Conservation (phyloP, 2,797 vertebrate genomes). For the Girardinus metallicus region DNA sequence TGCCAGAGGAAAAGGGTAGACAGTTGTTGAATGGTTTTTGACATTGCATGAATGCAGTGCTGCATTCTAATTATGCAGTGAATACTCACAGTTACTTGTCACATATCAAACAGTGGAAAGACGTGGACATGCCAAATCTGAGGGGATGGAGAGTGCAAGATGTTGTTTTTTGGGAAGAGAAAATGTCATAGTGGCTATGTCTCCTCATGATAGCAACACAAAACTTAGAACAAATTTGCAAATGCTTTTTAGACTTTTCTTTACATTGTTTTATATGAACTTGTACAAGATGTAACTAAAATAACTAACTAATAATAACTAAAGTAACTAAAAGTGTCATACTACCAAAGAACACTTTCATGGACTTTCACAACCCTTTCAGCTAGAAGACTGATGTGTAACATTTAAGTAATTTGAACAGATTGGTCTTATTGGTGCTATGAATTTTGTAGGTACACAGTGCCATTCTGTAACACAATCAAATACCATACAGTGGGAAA, state of each 20-base stretch:
- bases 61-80: constrained; percentile 3
- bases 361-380: too few species aligned
- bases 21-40: not conserved
- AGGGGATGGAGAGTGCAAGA: not conserved
- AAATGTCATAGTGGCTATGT: not conserved
- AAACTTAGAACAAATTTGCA: not conserved
- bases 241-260: not conserved
- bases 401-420: too few species aligned
- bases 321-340: too few species aligned
- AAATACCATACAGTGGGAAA: too few species aligned
- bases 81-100: constrained; percentile 1
- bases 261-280: not conserved
- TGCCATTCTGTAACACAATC: too few species aligned
- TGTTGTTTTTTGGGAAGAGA: not conserved
- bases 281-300: not conserved
- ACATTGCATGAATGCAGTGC: not conserved
- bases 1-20: not conserved
- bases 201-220: not conserved
- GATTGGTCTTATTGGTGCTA: too few species aligned
- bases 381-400: too few species aligned
- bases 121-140: not conserved
- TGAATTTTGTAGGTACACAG: too few species aligned
- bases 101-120: not conserved
- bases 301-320: not conserved
- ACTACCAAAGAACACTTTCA: too few species aligned